Evolutionary conservation across 2,888 invertebrate species (phyloP).

Genomic region (Villa cingulata): DNA sequence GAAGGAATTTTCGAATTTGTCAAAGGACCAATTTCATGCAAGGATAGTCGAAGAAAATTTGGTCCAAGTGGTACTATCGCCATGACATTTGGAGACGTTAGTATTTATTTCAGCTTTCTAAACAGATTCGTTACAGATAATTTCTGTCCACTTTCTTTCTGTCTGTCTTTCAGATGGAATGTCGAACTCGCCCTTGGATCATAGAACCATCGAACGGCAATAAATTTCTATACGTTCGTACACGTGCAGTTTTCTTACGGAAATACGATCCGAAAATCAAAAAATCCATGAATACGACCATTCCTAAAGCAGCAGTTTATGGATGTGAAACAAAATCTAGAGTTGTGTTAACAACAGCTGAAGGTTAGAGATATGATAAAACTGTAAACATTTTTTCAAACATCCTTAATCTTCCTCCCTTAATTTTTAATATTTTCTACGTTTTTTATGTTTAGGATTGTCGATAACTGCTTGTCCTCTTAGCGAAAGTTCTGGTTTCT

Average conservation of each 20-base stretch:
- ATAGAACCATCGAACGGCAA: slow-evolving; percentile 59
- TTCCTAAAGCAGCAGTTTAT: slow-evolving; percentile 41
- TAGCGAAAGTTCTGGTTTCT: slow-evolving; percentile 39
- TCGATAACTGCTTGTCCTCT: slow-evolving; percentile 43
- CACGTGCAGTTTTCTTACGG: slow-evolving; percentile 47
- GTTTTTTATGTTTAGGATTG: slow-evolving; percentile 28
- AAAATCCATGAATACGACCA: slow-evolving; percentile 44
- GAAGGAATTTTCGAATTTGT: slow-evolving; percentile 75
- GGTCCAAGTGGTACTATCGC: slow-evolving; percentile 67
- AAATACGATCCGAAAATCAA: slow-evolving; percentile 31
- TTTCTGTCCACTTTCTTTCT: slow-evolving; percentile 1
- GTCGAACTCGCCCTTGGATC: slow-evolving; percentile 66
- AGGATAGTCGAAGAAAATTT: slow-evolving; percentile 51
- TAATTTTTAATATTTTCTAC: background rate
- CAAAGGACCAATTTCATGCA: slow-evolving; percentile 53
- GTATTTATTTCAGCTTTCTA: slow-evolving; percentile 10
- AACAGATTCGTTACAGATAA: background rate
- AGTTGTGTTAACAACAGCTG: slow-evolving; percentile 62
- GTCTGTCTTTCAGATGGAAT: slow-evolving; percentile 47
- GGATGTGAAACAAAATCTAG: slow-evolving; percentile 64
- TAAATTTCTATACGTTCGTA: slow-evolving; percentile 65
- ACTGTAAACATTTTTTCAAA: too few species aligned
- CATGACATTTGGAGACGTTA: slow-evolving; percentile 40
- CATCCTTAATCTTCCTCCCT: background rate
- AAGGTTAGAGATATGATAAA: slow-evolving; percentile 23